Base-by-base conservation (phyloP, 2,888 invertebrate genomes). In the Auanema sp. region DNA sequence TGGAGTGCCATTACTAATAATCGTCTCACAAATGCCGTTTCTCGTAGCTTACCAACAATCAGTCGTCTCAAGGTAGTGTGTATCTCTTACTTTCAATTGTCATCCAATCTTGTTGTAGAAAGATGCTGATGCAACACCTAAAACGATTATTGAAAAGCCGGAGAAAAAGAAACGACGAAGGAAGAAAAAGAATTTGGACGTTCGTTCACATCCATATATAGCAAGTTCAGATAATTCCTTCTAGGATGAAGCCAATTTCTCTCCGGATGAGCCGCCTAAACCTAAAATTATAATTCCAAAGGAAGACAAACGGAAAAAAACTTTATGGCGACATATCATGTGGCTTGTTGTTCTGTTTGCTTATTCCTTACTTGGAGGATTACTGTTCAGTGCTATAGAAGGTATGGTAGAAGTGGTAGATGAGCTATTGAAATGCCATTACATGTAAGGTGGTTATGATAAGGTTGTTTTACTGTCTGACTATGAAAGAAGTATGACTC, bases 321-420 rank as follows among this genome's bases (percentile, higher is more conserved):
- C 76, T 1, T 60, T 75, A 47, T 76, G 76, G 76, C 52, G 73
- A 51, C 75, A 76, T 44, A 64, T 72, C 18, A 69, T 68, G 3
- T 71, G 75, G 69, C 68, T 76, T 1, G 54, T 70, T 40, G 64
- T 76, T 40, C 59, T 76, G n/a, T 75, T 73, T 55, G 74, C 74
- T 0, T 76, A 72, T 44, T 76, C 76, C 3, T 58, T 76, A 53
- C 61, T 76, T 11, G 76, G 76, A 24, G 76, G 76, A 8, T 57
- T 76, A 23, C 60, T 76, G 18, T 76, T 76, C 63, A 72, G 72
- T 55, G 76, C 76, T 11, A 76, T 76, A 59, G 76, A 76, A 75
- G 76, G 76, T 75, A n/a, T 25, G 44, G 14, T 21, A 21, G 14
- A n/a, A n/a, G n/a, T n/a, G n/a, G n/a, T n/a, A n/a, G n/a, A n/a